Conservation (phyloP, 92 coral and sea anemone species). For the Pocillopora grandis region DNA sequence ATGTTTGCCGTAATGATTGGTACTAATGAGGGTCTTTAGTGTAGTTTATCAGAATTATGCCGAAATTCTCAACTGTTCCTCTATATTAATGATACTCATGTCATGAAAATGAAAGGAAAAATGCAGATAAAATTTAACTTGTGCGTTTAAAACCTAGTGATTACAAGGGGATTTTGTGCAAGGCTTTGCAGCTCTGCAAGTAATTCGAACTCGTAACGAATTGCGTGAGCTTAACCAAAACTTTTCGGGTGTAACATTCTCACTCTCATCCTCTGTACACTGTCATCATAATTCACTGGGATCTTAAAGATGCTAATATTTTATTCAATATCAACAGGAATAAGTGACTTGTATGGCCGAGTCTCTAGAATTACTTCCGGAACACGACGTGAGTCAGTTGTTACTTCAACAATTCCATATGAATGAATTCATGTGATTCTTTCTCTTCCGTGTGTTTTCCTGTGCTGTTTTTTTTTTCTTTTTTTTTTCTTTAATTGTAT, state of each 20-base stretch:
- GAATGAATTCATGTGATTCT: neutral
- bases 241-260: slow-evolving; percentile 4
- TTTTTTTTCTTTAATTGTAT: neutral
- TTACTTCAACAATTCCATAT: slow-evolving; percentile 19
- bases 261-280: slow-evolving; percentile 23
- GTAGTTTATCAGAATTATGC: slow-evolving; percentile 26
- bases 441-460: slow-evolving; percentile 16
- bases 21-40: neutral
- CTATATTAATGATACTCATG: slow-evolving; percentile 1
- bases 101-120: neutral
- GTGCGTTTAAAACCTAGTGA: neutral
- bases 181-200: neutral
- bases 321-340: slow-evolving; percentile 40
- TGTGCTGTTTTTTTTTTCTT: neutral
- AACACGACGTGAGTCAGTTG: slow-evolving; percentile 9
- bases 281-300: slow-evolving; percentile 28
- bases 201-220: neutral
- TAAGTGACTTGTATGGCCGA: slow-evolving; percentile 2
- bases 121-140: neutral
- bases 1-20: neutral
- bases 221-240: slow-evolving; percentile 18
- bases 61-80: slow-evolving; percentile 1
- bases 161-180: neutral
- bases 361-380: slow-evolving; percentile 35
- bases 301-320: slow-evolving; percentile 19